Percentiles rank a stretch among this genome's conserved stretches.
These are phyloP conservation scores for Xylocampa areola DNA, from an alignment of 2,888 invertebrate species.

Conservation along the genomic window DNA sequence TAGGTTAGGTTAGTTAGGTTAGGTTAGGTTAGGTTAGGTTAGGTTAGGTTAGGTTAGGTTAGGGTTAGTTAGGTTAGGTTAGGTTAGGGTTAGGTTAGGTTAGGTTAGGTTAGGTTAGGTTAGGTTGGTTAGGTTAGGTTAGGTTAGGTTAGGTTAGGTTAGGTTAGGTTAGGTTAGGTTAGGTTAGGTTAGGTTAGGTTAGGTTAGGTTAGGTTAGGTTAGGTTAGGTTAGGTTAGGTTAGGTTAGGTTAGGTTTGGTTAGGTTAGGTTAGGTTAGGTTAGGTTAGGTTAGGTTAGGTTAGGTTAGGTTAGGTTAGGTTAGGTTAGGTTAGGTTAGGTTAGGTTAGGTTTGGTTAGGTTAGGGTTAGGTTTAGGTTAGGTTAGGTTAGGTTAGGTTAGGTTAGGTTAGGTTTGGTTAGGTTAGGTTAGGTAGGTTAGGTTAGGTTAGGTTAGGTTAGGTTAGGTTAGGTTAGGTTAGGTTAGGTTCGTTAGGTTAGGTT, in stretches of 20 bases:
- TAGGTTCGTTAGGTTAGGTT: slow-evolving; percentile 50
- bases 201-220: slow-evolving; percentile 7
- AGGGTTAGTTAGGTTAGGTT: slow-evolving; percentile 17
- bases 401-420: slow-evolving; percentile 5
- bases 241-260: slow-evolving; percentile 4
- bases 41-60: too few relatives aligned
- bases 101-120: slow-evolving; percentile 16
- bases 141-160: slow-evolving; percentile 11
- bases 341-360: slow-evolving; percentile 4
- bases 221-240: slow-evolving; percentile 9
- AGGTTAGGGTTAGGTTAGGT: slow-evolving; percentile 18
- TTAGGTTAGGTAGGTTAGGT: slow-evolving; percentile 13
- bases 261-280: slow-evolving; percentile 4
- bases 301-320: slow-evolving; percentile 5
- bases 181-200: slow-evolving; percentile 16
- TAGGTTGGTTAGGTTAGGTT: slow-evolving; percentile 14
- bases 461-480: slow-evolving; percentile 53
- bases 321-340: slow-evolving; percentile 5
- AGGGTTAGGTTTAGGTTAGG: slow-evolving; percentile 2
- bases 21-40: slow-evolving; percentile 13
- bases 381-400: slow-evolving; percentile 5
- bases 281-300: slow-evolving; percentile 4
- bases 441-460: slow-evolving; percentile 51
- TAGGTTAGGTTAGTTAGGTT: slow-evolving; percentile 22
- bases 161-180: slow-evolving; percentile 17